A percentile compares a stretch with the other conserved stretches of the same genome.
phyloP scores from a whole-genome alignment of 1,140 invertebrate species.

The Chelonus insularis region DNA sequence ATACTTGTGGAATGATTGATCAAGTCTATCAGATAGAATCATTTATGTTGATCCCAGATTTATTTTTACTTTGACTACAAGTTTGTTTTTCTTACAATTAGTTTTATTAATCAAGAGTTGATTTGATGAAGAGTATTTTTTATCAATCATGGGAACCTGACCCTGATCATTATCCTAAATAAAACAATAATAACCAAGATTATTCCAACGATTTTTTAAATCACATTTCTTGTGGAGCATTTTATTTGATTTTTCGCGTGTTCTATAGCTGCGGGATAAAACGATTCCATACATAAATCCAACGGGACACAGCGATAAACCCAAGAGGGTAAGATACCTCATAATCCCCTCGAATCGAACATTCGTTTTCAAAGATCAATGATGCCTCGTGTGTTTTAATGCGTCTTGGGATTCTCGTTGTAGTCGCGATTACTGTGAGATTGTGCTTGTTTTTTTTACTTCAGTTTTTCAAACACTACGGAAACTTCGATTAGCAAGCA shows the following conservation, averaged over 20 bases:
- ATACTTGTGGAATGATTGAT: too few relatives aligned
- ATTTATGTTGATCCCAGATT: too few relatives aligned
- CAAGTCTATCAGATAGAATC: too few relatives aligned
- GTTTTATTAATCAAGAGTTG: too few relatives aligned
- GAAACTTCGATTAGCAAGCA: constrained; percentile 5
- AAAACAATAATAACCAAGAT: too few relatives aligned
- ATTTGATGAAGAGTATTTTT: too few relatives aligned
- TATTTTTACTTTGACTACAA: too few relatives aligned
- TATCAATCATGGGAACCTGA: too few relatives aligned
- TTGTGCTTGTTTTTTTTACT: not conserved
- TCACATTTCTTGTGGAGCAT: not conserved
- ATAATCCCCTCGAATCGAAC: constrained; percentile 15
- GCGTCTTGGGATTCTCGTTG: not conserved
- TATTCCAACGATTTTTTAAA: not conserved
- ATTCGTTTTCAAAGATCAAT: constrained; percentile 8
- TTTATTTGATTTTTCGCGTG: not conserved
- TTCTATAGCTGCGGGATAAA: constrained; percentile 7
- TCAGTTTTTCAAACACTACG: not conserved
- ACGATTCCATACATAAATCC: constrained; percentile 16
- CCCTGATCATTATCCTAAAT: too few relatives aligned
- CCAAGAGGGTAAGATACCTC: not conserved
- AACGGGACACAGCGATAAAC: constrained; percentile 13
- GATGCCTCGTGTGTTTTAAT: constrained; percentile 14
- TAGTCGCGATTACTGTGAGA: too few relatives aligned
- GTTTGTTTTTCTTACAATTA: too few relatives aligned